phyloP scores from a whole-genome alignment of 2,888 invertebrate species.

The Aleiodes leptofemur region DNA sequence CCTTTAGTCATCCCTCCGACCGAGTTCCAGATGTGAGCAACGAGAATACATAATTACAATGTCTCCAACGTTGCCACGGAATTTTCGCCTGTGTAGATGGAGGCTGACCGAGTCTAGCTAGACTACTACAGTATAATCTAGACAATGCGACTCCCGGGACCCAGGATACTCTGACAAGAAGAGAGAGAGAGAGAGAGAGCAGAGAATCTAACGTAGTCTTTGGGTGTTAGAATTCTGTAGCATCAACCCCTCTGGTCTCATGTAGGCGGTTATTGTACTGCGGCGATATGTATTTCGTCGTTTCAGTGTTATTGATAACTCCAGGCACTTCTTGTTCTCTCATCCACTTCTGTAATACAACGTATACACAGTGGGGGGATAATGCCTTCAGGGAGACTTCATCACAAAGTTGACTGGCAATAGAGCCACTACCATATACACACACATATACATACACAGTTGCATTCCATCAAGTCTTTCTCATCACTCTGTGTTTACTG shows the following conservation, averaged over 20 bases:
- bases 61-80: slow-evolving; percentile 63
- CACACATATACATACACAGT: slow-evolving; percentile 29
- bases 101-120: slow-evolving; percentile 62
- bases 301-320: slow-evolving; percentile 47
- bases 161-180: slow-evolving; percentile 16
- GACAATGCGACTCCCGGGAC: slow-evolving; percentile 65
- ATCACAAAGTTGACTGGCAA: slow-evolving; percentile 24
- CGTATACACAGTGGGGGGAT: slow-evolving; percentile 4
- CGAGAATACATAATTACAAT: slow-evolving; percentile 70
- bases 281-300: slow-evolving; percentile 50
- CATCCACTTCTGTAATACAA: background rate
- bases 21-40: slow-evolving; percentile 68
- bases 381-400: slow-evolving; percentile 11
- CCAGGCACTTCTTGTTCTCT: slow-evolving; percentile 22
- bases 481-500: slow-evolving; percentile 19
- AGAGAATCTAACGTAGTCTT: slow-evolving; percentile 26
- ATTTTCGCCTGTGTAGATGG: slow-evolving; percentile 42
- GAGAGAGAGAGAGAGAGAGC: background rate
- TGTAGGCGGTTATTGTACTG: slow-evolving; percentile 57
- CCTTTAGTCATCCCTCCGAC: slow-evolving; percentile 38
- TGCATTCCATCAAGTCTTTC: slow-evolving; percentile 31
- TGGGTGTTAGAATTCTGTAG: slow-evolving; percentile 27
- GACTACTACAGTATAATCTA: slow-evolving; percentile 64
- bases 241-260: slow-evolving; percentile 16
- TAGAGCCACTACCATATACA: slow-evolving; percentile 13